Conservation (phyloP, 2,888 invertebrate genomes). For the Cantharis rufa region DNA sequence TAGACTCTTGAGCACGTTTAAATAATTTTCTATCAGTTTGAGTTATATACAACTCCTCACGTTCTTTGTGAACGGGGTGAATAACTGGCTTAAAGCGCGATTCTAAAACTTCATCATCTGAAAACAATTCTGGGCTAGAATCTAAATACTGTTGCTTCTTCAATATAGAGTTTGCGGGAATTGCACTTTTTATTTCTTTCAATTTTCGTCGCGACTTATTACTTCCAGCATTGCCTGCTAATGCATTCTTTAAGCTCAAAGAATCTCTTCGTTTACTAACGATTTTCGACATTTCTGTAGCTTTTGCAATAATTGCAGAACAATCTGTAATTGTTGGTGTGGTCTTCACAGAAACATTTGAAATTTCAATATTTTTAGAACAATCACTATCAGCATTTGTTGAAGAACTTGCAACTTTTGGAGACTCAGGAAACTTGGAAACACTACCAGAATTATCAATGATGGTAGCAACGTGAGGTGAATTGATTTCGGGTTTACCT, state of each 20-base stretch:
- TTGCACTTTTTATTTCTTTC: slow-evolving; percentile 20
- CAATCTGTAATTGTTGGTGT: background rate
- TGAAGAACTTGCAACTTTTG: background rate
- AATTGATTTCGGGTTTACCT: background rate
- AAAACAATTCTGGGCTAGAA: slow-evolving; percentile 67
- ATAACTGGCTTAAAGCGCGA: slow-evolving; percentile 35
- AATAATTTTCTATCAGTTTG: slow-evolving; percentile 53
- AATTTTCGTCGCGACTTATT: background rate
- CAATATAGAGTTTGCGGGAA: slow-evolving; percentile 43
- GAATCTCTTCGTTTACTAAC: background rate
- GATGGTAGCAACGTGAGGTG: background rate
- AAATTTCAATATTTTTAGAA: background rate
- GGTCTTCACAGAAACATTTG: background rate
- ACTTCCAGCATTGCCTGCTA: background rate
- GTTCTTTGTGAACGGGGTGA: slow-evolving; percentile 50
- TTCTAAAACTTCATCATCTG: slow-evolving; percentile 61
- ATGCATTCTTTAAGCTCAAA: background rate
- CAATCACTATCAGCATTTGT: background rate
- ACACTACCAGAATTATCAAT: background rate
- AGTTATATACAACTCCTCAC: slow-evolving; percentile 40
- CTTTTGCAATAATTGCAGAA: background rate
- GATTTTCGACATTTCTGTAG: background rate
- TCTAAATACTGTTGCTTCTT: slow-evolving; percentile 38
- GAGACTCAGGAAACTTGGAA: background rate
- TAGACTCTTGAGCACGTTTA: slow-evolving; percentile 60